Percentiles rank a stretch among this genome's conserved stretches.
Conservation (phyloP, 2,797 vertebrate genomes). For the Notoglanidium macrostoma region DNA sequence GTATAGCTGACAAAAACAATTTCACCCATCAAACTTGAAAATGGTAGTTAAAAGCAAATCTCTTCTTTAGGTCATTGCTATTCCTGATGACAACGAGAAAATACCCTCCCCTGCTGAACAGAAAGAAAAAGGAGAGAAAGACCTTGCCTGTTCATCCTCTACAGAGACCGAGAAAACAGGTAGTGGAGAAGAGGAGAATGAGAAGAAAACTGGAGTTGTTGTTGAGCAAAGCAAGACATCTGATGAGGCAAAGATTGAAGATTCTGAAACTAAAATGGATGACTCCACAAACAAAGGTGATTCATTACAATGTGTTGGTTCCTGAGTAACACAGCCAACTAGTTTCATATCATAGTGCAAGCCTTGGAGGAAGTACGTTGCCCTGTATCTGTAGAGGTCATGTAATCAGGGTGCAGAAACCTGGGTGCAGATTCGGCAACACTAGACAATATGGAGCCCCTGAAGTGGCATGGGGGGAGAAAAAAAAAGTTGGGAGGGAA, state of each 20-base stretch:
- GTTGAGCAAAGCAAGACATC: constrained; percentile 63
- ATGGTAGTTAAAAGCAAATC: neutral
- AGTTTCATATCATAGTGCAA: neutral
- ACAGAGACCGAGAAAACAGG: constrained; percentile 69
- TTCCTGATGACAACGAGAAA: constrained; percentile 75
- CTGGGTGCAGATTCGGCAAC: neutral
- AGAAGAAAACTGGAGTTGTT: constrained; percentile 56
- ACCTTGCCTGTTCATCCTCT: constrained; percentile 65
- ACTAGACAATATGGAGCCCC: neutral
- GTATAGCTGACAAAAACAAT: neutral
- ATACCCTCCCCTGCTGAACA: constrained; percentile 54
- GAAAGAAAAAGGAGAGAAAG: constrained; percentile 59
- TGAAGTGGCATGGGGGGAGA: too few relatives aligned
- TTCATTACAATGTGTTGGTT: neutral
- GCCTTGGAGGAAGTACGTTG: neutral
- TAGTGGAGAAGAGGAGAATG: constrained; percentile 57
- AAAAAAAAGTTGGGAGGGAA: too few relatives aligned
- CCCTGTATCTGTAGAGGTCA: too few relatives aligned
- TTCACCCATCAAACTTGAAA: neutral
- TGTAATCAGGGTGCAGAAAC: neutral
- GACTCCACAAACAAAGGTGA: constrained; percentile 72
- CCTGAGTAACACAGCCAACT: neutral
- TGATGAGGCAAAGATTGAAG: constrained; percentile 64
- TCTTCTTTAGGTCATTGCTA: constrained; percentile 70
- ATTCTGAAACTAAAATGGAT: constrained; percentile 68